Evolutionary conservation across 2,797 vertebrate species (phyloP), one percentile per base, ranked within the genome.

Genomic region (Centroberyx gerrardi): DNA sequence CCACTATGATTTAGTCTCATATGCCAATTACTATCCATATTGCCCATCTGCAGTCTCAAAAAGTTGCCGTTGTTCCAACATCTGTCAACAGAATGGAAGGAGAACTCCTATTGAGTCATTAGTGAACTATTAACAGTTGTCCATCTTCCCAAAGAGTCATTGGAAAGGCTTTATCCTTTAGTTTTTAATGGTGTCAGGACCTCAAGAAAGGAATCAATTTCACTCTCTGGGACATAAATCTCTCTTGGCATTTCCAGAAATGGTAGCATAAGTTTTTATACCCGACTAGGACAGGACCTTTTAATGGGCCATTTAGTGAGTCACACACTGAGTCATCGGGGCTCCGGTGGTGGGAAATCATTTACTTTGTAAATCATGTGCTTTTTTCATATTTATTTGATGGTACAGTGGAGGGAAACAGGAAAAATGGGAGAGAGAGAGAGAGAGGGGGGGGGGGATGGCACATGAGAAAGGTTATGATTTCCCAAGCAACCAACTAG

Each of bases 121-220:
- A 84, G 78, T 68, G 82, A 68, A 72, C 80, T 76, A 85, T 81
- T 84, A 81, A 69, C 75, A 31, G 42, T 48, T 62, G 74, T 82
- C 70, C 27, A 59, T 86, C 77, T 83, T 74, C 59, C 29, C 38
- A 52, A 65, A 55, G 68, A 55, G 14, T 69, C 51, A 61, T 17
- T 53, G 62, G 77, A 82, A 81, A 72, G 66, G 44, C 78, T 84
- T 84, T 69, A 81, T 85, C 60, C 75, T 85, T 82, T 71, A 63
- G 71, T 76, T 87, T 84, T 72, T 87, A 89, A 87, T 87, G 66
- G 66, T 80, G 79, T 87, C 82, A 81, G 53, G 79, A 73, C 71
- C 80, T 66, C 62, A 46, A 78, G 52, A 68, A 78, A 68, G 3
- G 68, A 76, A 87, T 86, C 76, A 68, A 49, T 87, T 76, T 64